Percentiles rank a stretch among this genome's conserved stretches.
These are phyloP conservation scores for Psephotus haematonotus DNA, from an alignment of 2,113 vertebrate species.

Conservation along the genomic window DNA sequence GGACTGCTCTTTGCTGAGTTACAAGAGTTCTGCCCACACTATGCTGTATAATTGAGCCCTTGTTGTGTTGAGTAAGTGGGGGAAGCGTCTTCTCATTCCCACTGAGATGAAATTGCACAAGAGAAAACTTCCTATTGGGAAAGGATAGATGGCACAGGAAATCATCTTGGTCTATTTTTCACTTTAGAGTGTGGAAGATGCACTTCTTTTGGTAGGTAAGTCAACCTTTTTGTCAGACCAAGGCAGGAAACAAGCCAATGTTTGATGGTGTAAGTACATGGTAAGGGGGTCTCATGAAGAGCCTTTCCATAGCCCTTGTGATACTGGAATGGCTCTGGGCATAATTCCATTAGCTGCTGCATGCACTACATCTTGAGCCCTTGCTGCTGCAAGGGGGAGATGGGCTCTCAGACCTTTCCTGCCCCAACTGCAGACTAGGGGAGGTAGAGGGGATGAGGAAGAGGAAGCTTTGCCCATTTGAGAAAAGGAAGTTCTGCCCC, in stretches of 20 bases:
- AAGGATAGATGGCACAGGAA: neutral
- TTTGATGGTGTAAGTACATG: neutral
- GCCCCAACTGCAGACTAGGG: neutral
- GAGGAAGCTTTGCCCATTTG: neutral
- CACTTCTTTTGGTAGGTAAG: neutral
- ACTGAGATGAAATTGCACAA: neutral
- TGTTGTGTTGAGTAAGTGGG: neutral
- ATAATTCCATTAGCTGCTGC: neutral
- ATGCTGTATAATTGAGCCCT: neutral
- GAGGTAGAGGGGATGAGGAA: neutral
- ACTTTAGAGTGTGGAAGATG: neutral
- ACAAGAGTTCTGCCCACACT: neutral
- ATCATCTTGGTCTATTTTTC: neutral
- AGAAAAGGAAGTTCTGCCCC: neutral
- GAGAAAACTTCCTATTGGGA: neutral
- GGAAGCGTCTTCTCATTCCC: neutral
- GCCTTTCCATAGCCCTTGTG: rapidly evolving
- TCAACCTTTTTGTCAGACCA: neutral
- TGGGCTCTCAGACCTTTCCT: neutral
- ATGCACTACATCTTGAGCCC: neutral
- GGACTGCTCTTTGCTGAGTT: neutral
- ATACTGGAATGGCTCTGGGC: neutral
- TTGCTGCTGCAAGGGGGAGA: neutral
- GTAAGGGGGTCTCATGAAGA: neutral
- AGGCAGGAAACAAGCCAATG: neutral